Percentiles rank a stretch among this genome's conserved stretches.
These are phyloP conservation scores for Anastrepha obliqua DNA, from an alignment of 1,140 invertebrate species.

Conservation along the genomic window DNA sequence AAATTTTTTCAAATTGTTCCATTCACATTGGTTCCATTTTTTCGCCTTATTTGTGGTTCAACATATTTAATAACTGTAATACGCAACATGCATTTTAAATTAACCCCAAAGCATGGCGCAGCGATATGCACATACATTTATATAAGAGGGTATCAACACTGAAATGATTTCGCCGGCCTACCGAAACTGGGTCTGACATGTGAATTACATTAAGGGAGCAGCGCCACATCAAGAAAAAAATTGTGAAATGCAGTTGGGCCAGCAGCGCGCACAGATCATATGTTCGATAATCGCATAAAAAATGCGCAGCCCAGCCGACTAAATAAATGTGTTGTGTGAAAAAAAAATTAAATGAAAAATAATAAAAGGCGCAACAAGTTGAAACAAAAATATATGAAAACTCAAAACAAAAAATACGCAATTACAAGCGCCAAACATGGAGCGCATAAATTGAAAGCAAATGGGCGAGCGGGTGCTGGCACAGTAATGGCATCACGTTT, in stretches of 20 bases:
- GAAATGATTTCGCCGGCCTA: background rate
- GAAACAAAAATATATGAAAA: background rate
- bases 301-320: background rate
- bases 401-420: background rate
- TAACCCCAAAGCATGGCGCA: background rate
- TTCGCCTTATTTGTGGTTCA: background rate
- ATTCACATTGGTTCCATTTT: background rate
- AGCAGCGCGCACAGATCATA: background rate
- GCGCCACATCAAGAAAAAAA: conserved; percentile 13
- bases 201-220: conserved; percentile 52
- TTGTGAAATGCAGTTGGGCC: background rate
- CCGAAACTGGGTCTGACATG: conserved; percentile 40
- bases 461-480: background rate
- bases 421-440: background rate
- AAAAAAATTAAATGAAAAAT: background rate
- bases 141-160: background rate
- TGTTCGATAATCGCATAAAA: background rate
- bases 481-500: background rate
- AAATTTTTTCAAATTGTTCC: background rate
- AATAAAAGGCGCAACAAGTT: background rate
- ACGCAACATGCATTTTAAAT: conserved; percentile 48
- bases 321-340: background rate
- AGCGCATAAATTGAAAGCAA: background rate
- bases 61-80: conserved; percentile 37
- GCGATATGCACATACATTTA: background rate